These are phyloP conservation scores for Amazona vittata DNA, from an alignment of 2,113 vertebrate species.

Conservation along the genomic window DNA sequence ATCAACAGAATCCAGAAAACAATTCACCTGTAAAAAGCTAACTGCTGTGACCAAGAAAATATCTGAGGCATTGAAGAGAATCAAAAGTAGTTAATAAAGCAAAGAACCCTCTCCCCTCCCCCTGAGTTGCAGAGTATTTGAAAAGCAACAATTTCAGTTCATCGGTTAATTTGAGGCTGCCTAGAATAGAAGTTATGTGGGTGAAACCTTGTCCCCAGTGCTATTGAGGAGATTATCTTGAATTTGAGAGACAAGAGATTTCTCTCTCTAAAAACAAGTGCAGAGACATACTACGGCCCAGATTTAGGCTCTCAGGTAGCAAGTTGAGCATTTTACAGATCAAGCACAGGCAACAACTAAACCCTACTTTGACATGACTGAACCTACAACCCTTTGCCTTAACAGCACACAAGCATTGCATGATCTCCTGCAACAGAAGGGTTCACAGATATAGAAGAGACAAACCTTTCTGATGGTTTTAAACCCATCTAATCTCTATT, in stretches of 20 bases:
- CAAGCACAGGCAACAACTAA: accelerated
- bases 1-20: neutral
- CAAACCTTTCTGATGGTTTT: neutral
- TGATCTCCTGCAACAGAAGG: neutral
- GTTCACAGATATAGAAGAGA: neutral
- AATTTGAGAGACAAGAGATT: neutral
- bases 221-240: neutral
- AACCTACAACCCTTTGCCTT: neutral
- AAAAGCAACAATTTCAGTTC: neutral
- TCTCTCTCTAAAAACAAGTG: neutral
- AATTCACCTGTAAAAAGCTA: neutral
- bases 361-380: neutral
- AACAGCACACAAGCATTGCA: neutral
- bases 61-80: neutral
- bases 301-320: neutral
- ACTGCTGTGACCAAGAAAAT: neutral
- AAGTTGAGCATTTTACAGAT: neutral
- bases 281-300: neutral
- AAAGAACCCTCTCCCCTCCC: accelerated
- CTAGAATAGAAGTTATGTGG: accelerated
- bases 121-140: neutral
- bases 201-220: neutral
- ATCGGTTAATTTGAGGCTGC: neutral
- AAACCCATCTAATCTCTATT: neutral
- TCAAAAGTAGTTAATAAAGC: neutral